phyloP scores from a whole-genome alignment of 2,797 vertebrate species.

The Hydrophis major region DNA sequence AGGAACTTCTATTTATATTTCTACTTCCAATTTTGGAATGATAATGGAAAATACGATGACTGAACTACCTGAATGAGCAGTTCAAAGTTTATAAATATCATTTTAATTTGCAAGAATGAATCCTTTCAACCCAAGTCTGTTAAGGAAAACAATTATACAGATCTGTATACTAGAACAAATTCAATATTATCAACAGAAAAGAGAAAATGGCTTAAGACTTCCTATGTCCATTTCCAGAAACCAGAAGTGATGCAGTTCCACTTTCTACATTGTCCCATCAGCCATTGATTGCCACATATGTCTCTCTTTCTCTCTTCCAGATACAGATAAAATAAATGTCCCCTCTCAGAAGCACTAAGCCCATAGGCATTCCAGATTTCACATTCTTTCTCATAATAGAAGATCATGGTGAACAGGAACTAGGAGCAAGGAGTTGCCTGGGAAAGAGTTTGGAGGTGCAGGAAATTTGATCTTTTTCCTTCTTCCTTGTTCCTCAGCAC shows the following conservation, averaged over 20 bases:
- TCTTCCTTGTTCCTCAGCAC: neutral
- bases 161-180: neutral
- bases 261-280: neutral
- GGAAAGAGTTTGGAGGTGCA: neutral
- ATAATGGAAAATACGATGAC: neutral
- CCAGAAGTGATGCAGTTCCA: neutral
- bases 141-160: neutral
- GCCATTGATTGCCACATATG: neutral
- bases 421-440: neutral
- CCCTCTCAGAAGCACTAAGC: neutral
- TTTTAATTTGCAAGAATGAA: neutral
- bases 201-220: neutral
- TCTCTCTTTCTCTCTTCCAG: neutral
- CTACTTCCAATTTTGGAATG: neutral
- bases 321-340: neutral
- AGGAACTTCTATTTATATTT: neutral
- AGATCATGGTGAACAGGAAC: neutral
- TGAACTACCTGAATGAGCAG: neutral
- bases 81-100: neutral
- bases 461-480: neutral
- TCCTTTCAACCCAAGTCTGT: neutral
- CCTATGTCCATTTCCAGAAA: neutral
- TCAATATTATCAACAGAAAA: neutral
- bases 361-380: neutral
- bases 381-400: neutral